Evolutionary conservation across 2,797 vertebrate species (phyloP).

Genomic region (Pantherophis vulpinus): DNA sequence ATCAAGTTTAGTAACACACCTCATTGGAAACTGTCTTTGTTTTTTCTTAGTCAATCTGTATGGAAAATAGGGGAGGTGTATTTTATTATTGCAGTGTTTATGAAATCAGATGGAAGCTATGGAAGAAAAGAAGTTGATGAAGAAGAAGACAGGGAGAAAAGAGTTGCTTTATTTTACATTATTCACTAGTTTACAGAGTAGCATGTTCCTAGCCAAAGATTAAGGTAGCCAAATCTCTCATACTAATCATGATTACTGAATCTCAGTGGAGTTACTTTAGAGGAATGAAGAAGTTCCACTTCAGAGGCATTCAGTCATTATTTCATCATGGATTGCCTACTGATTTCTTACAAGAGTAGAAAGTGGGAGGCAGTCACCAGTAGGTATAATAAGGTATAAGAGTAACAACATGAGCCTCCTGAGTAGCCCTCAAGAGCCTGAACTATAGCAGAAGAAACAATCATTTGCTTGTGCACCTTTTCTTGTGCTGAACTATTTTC

Average conservation of each 20-base stretch:
- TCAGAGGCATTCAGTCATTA: background rate
- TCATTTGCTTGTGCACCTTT: background rate
- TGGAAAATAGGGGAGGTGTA: background rate
- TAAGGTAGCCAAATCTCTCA: background rate
- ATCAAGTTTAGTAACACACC: background rate
- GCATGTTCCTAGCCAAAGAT: background rate
- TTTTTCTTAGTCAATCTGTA: background rate
- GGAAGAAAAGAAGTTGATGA: background rate
- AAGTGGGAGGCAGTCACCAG: background rate
- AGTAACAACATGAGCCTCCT: background rate
- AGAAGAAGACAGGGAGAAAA: background rate
- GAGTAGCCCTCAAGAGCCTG: background rate
- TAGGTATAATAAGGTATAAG: background rate
- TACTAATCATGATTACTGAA: background rate
- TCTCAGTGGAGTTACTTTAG: background rate
- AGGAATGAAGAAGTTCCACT: background rate
- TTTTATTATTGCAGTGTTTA: conserved; percentile 18
- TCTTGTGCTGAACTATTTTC: background rate
- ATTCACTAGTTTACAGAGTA: background rate
- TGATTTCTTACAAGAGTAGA: background rate
- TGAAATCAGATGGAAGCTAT: background rate
- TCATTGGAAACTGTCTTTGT: background rate
- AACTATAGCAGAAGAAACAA: background rate
- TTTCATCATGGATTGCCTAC: background rate
- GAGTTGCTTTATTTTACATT: background rate